phyloP scores from a whole-genome alignment of 2,797 vertebrate species.

The Enteromius thamalakanensis region DNA sequence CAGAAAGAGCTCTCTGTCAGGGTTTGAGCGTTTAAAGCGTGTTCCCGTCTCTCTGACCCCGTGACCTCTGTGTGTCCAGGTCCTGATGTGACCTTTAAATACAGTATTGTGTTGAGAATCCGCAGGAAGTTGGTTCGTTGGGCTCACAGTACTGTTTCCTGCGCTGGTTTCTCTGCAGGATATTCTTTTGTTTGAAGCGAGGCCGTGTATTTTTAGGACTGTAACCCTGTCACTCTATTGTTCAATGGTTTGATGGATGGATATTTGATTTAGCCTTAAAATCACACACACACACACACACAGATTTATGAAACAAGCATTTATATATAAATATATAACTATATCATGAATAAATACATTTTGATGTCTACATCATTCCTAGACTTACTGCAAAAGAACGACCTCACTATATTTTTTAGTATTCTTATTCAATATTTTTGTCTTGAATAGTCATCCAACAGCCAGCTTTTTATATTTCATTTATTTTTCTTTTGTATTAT shows the following conservation, averaged over 20 bases:
- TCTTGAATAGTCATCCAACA: not conserved
- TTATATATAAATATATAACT: not conserved
- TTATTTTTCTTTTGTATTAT: not conserved
- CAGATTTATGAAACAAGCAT: not conserved
- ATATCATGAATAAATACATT: not conserved
- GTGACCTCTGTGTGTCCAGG: constrained; percentile 15
- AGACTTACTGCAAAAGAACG: not conserved
- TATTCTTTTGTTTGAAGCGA: constrained; percentile 42
- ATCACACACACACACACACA: not conserved
- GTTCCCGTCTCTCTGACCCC: not conserved
- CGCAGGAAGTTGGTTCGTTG: constrained; percentile 55
- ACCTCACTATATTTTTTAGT: too few species aligned
- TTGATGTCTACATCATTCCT: not conserved
- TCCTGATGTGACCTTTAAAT: constrained; percentile 32
- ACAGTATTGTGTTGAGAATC: constrained; percentile 35
- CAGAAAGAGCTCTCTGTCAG: constrained; percentile 11
- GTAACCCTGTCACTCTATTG: constrained; percentile 44
- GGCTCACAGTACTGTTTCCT: constrained; percentile 5
- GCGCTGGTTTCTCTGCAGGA: not conserved
- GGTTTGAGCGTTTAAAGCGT: not conserved
- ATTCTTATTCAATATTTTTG: too few species aligned
- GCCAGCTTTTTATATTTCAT: not conserved
- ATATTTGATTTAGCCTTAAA: constrained; percentile 21
- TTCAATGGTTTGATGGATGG: constrained; percentile 37
- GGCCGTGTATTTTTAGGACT: constrained; percentile 30